Conservation (phyloP, 2,888 invertebrate species). For the Caenorhabditis angaria region DNA sequence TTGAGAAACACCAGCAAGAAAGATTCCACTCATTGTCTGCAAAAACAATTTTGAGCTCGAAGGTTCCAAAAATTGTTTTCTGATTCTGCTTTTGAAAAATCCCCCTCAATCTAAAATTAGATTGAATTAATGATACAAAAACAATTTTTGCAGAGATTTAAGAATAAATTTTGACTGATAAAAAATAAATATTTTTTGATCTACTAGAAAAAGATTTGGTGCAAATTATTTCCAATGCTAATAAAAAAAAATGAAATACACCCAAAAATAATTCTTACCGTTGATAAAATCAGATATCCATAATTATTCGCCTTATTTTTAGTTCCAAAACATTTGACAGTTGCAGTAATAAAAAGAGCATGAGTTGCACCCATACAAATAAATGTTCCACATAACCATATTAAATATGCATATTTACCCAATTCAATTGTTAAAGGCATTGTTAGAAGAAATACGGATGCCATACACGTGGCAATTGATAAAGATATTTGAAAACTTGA, state of each 20-base stretch:
- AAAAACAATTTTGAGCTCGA: conserved; percentile 17
- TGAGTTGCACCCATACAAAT: conserved; percentile 71
- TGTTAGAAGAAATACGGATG: conserved; percentile 65
- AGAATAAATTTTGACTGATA: too few relatives aligned
- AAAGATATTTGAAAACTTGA: conserved; percentile 73
- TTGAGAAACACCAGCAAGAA: conserved; percentile 63
- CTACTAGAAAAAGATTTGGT: too few relatives aligned
- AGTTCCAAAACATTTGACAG: conserved; percentile 68
- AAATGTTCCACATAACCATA: conserved; percentile 51
- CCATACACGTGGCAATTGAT: conserved; percentile 65
- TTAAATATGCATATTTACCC: conserved; percentile 26
- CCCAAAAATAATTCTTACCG: conserved; percentile 41
- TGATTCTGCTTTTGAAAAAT: too few relatives aligned
- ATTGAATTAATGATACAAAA: too few relatives aligned
- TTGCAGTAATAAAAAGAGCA: conserved; percentile 70
- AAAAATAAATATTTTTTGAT: too few relatives aligned
- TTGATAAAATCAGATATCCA: conserved; percentile 66
- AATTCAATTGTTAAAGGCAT: conserved; percentile 62
- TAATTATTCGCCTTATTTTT: conserved; percentile 68
- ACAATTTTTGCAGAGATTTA: background rate
- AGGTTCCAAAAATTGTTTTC: too few relatives aligned
- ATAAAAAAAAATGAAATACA: background rate
- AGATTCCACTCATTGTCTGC: conserved; percentile 64
- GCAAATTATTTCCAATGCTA: too few relatives aligned
- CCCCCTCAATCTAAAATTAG: too few relatives aligned